Conservation (phyloP, 2,113 vertebrate species). For the Ploceus nigricollis region DNA sequence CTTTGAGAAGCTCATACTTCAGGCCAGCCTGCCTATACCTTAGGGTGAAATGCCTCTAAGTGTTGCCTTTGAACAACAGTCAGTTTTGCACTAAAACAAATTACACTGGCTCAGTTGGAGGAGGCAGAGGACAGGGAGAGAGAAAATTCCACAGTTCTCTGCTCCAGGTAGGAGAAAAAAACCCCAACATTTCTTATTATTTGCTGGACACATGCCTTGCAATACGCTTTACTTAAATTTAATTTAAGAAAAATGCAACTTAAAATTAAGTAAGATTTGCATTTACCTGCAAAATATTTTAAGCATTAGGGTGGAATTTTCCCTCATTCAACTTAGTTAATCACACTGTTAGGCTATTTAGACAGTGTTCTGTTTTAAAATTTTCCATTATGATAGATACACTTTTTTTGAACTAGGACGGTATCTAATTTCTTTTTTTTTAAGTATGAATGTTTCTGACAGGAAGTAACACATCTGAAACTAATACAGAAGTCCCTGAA, state of each 20-base stretch:
- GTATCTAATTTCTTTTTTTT: neutral
- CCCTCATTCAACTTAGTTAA: neutral
- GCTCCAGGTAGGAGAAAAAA: neutral
- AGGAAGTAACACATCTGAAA: conserved; percentile 46
- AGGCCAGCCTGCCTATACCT: neutral
- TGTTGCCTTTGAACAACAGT: neutral
- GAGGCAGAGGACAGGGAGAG: neutral
- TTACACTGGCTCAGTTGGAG: neutral
- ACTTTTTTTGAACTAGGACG: neutral
- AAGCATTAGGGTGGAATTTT: neutral
- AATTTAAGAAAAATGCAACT: neutral
- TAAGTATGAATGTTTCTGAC: neutral
- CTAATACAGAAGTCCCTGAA: neutral
- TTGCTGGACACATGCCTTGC: neutral
- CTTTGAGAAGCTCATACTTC: neutral
- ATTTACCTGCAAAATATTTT: neutral
- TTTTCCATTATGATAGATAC: neutral
- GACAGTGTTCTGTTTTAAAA: neutral
- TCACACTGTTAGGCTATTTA: neutral
- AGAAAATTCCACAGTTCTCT: neutral
- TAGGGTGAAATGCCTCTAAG: neutral
- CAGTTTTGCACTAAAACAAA: neutral
- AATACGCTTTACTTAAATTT: neutral
- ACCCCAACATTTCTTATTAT: neutral
- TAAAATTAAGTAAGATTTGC: neutral